Evolutionary conservation across 2,888 invertebrate species (phyloP).

Genomic region (Megamerina dolium): DNA sequence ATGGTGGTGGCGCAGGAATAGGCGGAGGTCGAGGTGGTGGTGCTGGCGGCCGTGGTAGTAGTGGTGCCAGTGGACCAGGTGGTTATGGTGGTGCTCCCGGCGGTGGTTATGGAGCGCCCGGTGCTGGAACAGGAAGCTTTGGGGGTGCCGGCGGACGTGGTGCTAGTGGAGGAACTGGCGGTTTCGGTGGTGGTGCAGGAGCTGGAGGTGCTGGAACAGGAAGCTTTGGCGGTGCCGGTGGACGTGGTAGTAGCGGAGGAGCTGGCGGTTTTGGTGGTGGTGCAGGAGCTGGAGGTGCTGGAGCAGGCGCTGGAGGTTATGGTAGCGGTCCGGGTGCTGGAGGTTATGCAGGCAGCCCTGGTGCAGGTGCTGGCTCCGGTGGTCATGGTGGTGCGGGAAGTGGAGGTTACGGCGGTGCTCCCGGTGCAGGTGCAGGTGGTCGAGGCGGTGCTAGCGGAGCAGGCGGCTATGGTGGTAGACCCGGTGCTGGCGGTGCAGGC

Average conservation of each 20-base stretch:
- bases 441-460: conserved; percentile 25
- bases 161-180: conserved; percentile 2
- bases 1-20: conserved; percentile 1
- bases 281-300: conserved; percentile 14
- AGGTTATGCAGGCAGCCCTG: conserved; percentile 29
- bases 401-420: conserved; percentile 24
- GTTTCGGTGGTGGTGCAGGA: conserved; percentile 28
- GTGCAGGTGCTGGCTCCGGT: conserved; percentile 10
- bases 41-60: conserved; percentile 6
- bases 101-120: conserved; percentile 18
- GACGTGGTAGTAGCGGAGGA: conserved; percentile 8
- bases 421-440: conserved; percentile 15
- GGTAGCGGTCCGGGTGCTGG: conserved; percentile 28
- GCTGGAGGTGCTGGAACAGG: conserved; percentile 14
- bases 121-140: conserved; percentile 21
- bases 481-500: conserved; percentile 21
- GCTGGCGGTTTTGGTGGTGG: background rate
- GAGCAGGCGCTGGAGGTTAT: background rate
- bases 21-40: conserved; percentile 17
- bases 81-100: conserved; percentile 13
- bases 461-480: conserved; percentile 4
- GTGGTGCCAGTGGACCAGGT: conserved; percentile 16
- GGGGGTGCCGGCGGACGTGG: conserved; percentile 7
- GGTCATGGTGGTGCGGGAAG: conserved; percentile 18
- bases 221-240: conserved; percentile 25